These are phyloP conservation scores for Eugnorisma glareosa DNA, from an alignment of 2,888 invertebrate genomes.

Conservation along the genomic window DNA sequence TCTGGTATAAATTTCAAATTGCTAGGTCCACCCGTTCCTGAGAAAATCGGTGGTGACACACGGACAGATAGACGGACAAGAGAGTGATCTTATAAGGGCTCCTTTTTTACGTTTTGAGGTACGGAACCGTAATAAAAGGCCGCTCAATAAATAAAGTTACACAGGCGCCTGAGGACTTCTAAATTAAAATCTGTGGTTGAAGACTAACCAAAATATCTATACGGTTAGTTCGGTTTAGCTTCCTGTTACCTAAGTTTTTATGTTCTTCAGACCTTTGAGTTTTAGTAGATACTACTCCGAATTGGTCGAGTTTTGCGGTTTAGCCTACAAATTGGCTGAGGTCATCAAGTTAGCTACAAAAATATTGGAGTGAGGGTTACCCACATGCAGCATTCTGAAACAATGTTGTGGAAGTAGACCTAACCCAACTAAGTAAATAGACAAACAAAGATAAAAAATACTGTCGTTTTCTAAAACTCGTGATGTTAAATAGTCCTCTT, in stretches of 20 bases:
- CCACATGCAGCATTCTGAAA: neutral
- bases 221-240: neutral
- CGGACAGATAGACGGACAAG: too few relatives aligned
- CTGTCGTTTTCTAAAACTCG: neutral
- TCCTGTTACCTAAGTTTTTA: constrained; percentile 1
- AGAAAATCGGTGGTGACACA: too few relatives aligned
- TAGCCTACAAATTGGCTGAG: neutral
- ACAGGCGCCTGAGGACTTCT: neutral
- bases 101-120: too few relatives aligned
- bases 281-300: constrained; percentile 1
- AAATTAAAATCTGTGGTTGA: neutral
- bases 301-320: neutral
- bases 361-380: neutral
- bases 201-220: neutral
- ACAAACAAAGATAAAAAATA: neutral
- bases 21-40: too few relatives aligned
- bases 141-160: constrained; percentile 10
- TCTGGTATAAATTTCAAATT: too few relatives aligned
- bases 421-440: neutral
- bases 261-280: neutral
- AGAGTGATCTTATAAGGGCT: too few relatives aligned
- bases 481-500: neutral
- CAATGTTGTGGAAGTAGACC: neutral
- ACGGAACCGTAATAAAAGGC: too few relatives aligned
- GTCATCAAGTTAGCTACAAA: neutral